A percentile compares a stretch with the other conserved stretches of the same genome.
Conservation (phyloP, 2,888 invertebrate species). For the Thymelicus lineola region DNA sequence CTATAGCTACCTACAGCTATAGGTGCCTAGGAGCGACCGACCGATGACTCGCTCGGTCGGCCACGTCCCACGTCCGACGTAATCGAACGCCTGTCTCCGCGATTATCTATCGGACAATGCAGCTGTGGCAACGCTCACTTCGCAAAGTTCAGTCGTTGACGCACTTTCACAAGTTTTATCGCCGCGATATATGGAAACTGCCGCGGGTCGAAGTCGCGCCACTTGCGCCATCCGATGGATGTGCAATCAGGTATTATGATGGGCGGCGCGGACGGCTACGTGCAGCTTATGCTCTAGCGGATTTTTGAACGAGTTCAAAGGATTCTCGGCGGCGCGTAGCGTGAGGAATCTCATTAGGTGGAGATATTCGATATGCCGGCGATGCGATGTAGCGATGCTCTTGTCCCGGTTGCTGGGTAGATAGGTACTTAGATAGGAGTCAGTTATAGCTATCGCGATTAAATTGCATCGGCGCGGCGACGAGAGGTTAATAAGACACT, state of each 20-base stretch:
- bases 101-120: slow-evolving; percentile 30
- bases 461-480: slow-evolving; percentile 18
- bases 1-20: slow-evolving; percentile 44
- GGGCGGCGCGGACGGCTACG: neutral
- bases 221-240: slow-evolving; percentile 30
- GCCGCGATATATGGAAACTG: slow-evolving; percentile 30
- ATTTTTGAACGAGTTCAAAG: slow-evolving; percentile 36
- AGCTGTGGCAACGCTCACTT: slow-evolving; percentile 19
- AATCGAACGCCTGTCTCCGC: slow-evolving; percentile 29
- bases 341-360: slow-evolving; percentile 34
- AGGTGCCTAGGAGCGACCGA: slow-evolving; percentile 28
- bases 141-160: slow-evolving; percentile 37
- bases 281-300: slow-evolving; percentile 28
- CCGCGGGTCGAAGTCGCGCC: slow-evolving; percentile 6
- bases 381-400: neutral
- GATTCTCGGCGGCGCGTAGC: slow-evolving; percentile 28
- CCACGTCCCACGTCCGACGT: slow-evolving; percentile 15
- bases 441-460: slow-evolving; percentile 13
- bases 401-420: slow-evolving; percentile 15
- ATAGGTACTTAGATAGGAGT: slow-evolving; percentile 7
- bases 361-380: slow-evolving; percentile 31
- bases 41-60: slow-evolving; percentile 28
- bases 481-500: slow-evolving; percentile 25
- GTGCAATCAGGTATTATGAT: slow-evolving; percentile 35
- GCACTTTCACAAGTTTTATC: slow-evolving; percentile 43